Evolutionary conservation across 2,888 invertebrate species (phyloP), one percentile per base, ranked within the genome.

Genomic region (Erebia ligea): DNA sequence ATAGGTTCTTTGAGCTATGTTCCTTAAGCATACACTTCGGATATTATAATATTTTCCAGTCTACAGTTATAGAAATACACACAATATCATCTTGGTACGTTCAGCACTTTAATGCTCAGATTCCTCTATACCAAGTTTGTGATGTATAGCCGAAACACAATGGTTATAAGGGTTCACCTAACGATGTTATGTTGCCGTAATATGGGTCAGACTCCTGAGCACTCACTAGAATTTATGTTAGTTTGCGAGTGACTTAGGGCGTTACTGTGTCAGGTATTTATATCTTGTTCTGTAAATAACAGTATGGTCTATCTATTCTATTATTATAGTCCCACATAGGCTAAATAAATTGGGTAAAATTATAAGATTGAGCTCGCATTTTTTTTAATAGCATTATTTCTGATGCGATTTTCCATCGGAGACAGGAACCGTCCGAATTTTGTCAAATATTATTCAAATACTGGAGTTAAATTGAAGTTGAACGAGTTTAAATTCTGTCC

Each of bases 201-300:
- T 67, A 48, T 67, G 67, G 67, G 67, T 67, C 67, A 67, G 67
- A 58, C 67, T 66, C 48, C 58, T 67, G 58, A 67, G 58, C 58
- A 67, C 67, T 67, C 58, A 67, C 57, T 21, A 6, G 48, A 58
- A 67, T 67, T 67, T 67, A 67, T 67, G 67, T 67, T 67, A 67
- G 58, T 67, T 67, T 67, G 67, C 67, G 21, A 67, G 57, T 67
- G 67, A 67, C 67, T 67, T 67, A 67, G 34, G 58, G 67, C 67
- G 58, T 67, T 58, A 58, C 45, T 58, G 58, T 17, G 25, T 48
- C 67, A 58, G 67, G 48, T 57, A 67, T 66, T 66, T 45, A 58
- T 61, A 45, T 50, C 64, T 17, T 25, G 48, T 56, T 17, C 64
- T 59, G 59, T 42, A 45, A 65, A 59, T 45, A 48, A 56, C 19